phyloP scores from a whole-genome alignment of 1,140 invertebrate genomes.

The Trichonephila clavipes region DNA sequence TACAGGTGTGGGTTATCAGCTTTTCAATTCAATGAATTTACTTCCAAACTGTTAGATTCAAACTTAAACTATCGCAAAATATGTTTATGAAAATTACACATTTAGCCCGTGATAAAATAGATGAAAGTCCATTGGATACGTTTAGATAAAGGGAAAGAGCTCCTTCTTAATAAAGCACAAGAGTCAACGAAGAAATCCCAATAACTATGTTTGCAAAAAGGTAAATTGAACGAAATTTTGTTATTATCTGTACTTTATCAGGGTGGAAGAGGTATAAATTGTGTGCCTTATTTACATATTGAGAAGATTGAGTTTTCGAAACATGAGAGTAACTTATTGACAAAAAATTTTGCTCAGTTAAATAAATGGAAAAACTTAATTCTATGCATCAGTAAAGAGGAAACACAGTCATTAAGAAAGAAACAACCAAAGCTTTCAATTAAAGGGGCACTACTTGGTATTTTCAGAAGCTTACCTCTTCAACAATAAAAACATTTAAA shows the following conservation, averaged over 20 bases:
- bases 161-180: background rate
- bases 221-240: background rate
- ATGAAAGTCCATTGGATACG: background rate
- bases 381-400: too few relatives aligned
- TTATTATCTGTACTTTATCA: background rate
- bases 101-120: constrained; percentile 16
- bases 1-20: background rate
- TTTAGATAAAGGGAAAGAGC: too few relatives aligned
- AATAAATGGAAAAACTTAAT: too few relatives aligned
- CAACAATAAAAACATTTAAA: background rate
- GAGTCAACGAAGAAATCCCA: background rate
- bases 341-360: background rate
- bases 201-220: background rate
- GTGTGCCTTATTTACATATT: constrained; percentile 24
- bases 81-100: constrained; percentile 3
- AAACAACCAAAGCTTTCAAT: too few relatives aligned
- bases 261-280: background rate
- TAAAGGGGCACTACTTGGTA: too few relatives aligned
- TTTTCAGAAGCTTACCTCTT: too few relatives aligned
- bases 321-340: background rate
- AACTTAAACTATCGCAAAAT: constrained; percentile 21
- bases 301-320: constrained; percentile 9
- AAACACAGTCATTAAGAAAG: background rate
- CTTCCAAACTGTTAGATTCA: background rate
- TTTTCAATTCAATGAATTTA: background rate